A percentile compares a stretch with the other conserved stretches of the same genome.
phyloP scores from a whole-genome alignment of 1,140 invertebrate genomes.

The Euglossa dilemma region DNA sequence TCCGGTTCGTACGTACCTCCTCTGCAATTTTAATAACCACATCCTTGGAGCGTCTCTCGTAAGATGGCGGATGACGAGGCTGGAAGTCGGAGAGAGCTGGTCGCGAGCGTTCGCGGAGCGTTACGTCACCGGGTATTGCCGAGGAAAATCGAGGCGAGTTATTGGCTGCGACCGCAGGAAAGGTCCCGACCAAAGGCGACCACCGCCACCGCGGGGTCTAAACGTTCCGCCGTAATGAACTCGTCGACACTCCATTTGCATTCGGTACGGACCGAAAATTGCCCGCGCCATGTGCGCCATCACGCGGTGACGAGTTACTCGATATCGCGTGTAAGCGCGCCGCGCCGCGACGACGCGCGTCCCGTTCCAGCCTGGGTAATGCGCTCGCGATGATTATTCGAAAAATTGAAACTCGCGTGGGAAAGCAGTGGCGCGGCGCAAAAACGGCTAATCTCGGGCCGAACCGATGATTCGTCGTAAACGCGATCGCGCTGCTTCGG shows the following conservation, averaged over 20 bases:
- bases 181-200: background rate
- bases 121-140: constrained; percentile 21
- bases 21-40: constrained; percentile 81
- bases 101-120: background rate
- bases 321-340: constrained; percentile 4
- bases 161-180: constrained; percentile 2
- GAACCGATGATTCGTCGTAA: background rate
- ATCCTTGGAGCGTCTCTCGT: constrained; percentile 77
- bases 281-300: background rate
- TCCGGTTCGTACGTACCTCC: constrained; percentile 74
- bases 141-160: constrained; percentile 29
- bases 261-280: constrained; percentile 29
- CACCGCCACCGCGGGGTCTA: background rate
- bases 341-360: too few species aligned
- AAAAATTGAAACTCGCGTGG: background rate
- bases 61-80: constrained; percentile 75
- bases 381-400: background rate
- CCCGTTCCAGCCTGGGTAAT: background rate
- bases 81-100: constrained; percentile 22
- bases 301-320: too few species aligned
- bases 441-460: background rate
- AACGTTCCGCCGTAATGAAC: constrained; percentile 29
- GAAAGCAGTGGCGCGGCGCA: too few species aligned
- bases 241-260: constrained; percentile 46
- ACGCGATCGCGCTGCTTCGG: background rate